These are phyloP conservation scores for Rhingia campestris DNA, from an alignment of 2,888 invertebrate genomes.

Conservation along the genomic window DNA sequence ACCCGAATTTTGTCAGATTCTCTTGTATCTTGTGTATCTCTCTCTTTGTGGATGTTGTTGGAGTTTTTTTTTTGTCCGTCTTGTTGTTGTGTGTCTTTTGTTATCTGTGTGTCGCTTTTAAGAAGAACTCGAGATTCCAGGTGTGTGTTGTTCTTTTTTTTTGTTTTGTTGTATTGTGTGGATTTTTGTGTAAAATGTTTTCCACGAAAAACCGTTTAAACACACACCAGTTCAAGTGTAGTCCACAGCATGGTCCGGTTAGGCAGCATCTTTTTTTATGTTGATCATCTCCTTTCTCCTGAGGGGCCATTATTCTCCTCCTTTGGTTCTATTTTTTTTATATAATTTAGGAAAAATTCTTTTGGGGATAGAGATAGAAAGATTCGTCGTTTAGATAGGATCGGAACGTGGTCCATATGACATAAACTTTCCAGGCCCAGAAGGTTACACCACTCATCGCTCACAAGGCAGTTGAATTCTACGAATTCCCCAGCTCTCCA, in stretches of 20 bases:
- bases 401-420: conserved; percentile 52
- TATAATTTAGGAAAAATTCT: conserved; percentile 48
- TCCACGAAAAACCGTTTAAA: conserved; percentile 73
- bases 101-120: conserved; percentile 18
- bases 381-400: conserved; percentile 47
- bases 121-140: conserved; percentile 64
- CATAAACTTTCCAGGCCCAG: conserved; percentile 35
- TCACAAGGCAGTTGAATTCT: conserved; percentile 37
- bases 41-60: too few relatives aligned
- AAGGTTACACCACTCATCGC: conserved; percentile 23
- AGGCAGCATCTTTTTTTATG: conserved; percentile 57
- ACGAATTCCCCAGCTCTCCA: conserved; percentile 43
- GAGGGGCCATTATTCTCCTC: too few relatives aligned
- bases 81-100: conserved; percentile 14
- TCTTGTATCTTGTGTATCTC: conserved; percentile 24
- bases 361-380: conserved; percentile 13
- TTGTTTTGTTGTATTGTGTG: too few relatives aligned
- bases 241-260: conserved; percentile 64
- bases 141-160: too few relatives aligned
- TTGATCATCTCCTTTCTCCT: conserved; percentile 49
- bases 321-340: conserved; percentile 19
- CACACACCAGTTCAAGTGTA: too few relatives aligned
- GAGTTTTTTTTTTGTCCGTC: conserved; percentile 30
- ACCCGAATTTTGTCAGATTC: conserved; percentile 56
- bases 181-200: conserved; percentile 54